Base-by-base conservation (phyloP, 53 echinoderm and acorn worm species). In the Arbacia lixula region DNA sequence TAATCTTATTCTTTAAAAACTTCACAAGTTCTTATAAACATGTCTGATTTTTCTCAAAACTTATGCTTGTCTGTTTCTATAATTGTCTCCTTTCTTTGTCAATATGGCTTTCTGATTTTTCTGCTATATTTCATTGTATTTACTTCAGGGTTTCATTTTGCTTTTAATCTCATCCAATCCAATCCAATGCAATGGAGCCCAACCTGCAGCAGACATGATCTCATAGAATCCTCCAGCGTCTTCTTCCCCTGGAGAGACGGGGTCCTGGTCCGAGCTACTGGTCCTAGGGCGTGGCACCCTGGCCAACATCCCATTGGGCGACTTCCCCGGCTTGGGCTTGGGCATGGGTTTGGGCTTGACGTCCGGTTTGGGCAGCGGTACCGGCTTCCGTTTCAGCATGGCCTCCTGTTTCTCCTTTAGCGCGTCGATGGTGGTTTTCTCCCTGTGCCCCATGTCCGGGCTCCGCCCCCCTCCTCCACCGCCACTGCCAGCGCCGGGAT, bases 151-250 rank as follows among this genome's bases (percentile, higher is more conserved):
- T n/a, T n/a, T n/a, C n/a, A n/a, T n/a, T n/a, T n/a, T n/a, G n/a
- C n/a, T n/a, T n/a, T n/a, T n/a, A n/a, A n/a, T n/a, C n/a, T n/a
- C n/a, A n/a, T n/a, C n/a, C n/a, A n/a, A n/a, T n/a, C n/a, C n/a
- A n/a, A n/a, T n/a, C n/a, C n/a, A n/a, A n/a, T n/a, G n/a, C n/a
- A n/a, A n/a, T n/a, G n/a, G n/a, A n/a, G n/a, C n/a, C 49, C 28
- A 42, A 81, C 82, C 64, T 63, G 63, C 82, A 8, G 65, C 62
- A 63, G 16, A 43, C 82, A 81, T 81, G 64, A 63, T 51, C 50
- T 81, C 82, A 64, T 81, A 81, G 2, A 81, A 4, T 61, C 82
- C 84, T 77, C 94, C 86, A 71, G 88, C 28, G 39, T 94, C 50
- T 30, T 74, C 60, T 88, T 87, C 24, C 34, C 66, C 50, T 80